Base-by-base conservation (phyloP, 2,888 invertebrate species). In the Amorpha juglandis region DNA sequence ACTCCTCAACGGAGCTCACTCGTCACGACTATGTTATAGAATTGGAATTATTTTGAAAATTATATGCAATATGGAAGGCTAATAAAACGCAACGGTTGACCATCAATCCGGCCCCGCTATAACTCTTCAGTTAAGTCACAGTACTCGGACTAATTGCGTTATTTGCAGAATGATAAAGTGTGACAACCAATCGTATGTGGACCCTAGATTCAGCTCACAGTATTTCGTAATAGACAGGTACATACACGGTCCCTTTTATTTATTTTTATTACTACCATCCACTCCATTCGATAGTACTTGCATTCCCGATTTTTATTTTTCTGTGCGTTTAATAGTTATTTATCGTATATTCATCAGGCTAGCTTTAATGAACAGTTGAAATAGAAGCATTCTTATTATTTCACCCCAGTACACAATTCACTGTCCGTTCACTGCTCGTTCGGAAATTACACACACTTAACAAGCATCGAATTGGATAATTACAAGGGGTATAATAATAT, bases 381-480 rank as follows among this genome's bases (percentile, higher is more conserved):
- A 74, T 77, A 78, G 79, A 82, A 77, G 72, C 69, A 73, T 75
- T 78, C 80, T 84, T 79, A 82, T 89, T 88, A 86, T 85, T 89
- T 86, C 78, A 78, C 75, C 83, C 84, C 81, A 83, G 8, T 50
- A 35, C 48, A 50, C 77, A 77, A 77, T 74, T 81, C 68, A 74
- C 78, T 81, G 80, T 81, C 74, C 78, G 81, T n/a, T n/a, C n/a
- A n/a, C n/a, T n/a, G 77, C 82, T 82, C 69, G 80, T 80, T 82
- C 80, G 79, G 79, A 88, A 90, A 91, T 91, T 80, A 89, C 82
- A 88, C 78, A 83, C 82, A 84, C 83, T 87, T 82, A 88, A 82
- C 83, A 70, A 78, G 76, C 80, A 79, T 87, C 78, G 85, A 86
- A 90, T 89, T 88, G 87, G 83, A 90, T 91, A 90, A 91, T 89